Conservation (phyloP, 2,113 vertebrate genomes). For the Tapirus terrestris region DNA sequence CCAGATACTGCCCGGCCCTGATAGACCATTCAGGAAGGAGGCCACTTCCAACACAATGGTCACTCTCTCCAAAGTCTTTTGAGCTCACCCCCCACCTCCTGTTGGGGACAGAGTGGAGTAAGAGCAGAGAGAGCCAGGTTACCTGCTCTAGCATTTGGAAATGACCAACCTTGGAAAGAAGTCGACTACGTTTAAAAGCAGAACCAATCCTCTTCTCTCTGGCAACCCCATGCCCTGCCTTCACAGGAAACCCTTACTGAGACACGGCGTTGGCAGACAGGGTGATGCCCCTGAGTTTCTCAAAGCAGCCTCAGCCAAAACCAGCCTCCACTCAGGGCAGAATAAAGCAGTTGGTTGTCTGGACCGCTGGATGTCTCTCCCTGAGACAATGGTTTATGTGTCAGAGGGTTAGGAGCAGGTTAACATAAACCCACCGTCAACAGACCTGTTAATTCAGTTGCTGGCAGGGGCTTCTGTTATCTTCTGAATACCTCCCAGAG, state of each 20-base stretch:
- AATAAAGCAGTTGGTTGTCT: conserved; percentile 72
- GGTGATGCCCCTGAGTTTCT: conserved; percentile 44
- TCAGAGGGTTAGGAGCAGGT: conserved; percentile 79
- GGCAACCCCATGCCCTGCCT: not conserved
- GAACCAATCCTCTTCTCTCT: not conserved
- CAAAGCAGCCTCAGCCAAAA: conserved; percentile 66
- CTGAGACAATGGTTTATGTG: conserved; percentile 87
- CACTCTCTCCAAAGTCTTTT: not conserved
- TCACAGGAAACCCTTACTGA: conserved; percentile 37
- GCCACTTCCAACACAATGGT: not conserved
- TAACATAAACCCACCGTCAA: conserved; percentile 86
- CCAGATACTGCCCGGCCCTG: not conserved
- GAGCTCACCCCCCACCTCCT: conserved; percentile 1
- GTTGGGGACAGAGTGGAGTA: not conserved
- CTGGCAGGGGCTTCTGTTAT: conserved; percentile 88
- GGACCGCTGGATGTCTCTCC: conserved; percentile 42
- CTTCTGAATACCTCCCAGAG: conserved; percentile 86
- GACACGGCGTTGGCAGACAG: conserved; percentile 55
- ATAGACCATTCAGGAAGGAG: not conserved
- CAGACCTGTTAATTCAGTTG: conserved; percentile 87
- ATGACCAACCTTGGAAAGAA: conserved; percentile 38
- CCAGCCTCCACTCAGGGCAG: conserved; percentile 27
- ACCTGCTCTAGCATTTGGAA: not conserved
- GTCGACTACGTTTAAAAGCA: not conserved
- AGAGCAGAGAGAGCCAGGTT: not conserved